A percentile compares a stretch with the other conserved stretches of the same genome.
phyloP scores from a whole-genome alignment of 2,888 invertebrate genomes.

The Schrankia costaestrigalis region DNA sequence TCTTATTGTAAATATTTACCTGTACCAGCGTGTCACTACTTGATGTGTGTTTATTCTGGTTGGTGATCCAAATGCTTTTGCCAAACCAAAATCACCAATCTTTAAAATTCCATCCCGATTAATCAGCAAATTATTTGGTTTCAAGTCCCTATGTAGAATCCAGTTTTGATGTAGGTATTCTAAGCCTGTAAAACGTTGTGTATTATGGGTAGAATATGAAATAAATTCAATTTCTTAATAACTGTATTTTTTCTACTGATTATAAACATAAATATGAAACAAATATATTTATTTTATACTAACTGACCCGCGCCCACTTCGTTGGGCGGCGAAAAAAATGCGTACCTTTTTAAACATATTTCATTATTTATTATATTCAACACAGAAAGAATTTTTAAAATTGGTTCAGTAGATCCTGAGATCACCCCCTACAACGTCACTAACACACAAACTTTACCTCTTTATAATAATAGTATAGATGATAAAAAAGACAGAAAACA shows the following conservation, averaged over 20 bases:
- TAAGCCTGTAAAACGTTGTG: slow-evolving; percentile 77
- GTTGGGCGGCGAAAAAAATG: too few relatives aligned
- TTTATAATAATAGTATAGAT: too few relatives aligned
- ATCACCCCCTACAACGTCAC: too few relatives aligned
- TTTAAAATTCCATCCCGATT: slow-evolving; percentile 95
- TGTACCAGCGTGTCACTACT: slow-evolving; percentile 97
- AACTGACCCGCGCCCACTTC: too few relatives aligned
- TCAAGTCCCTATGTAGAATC: slow-evolving; percentile 98
- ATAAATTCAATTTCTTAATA: too few relatives aligned
- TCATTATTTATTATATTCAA: too few relatives aligned
- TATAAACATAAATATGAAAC: too few relatives aligned
- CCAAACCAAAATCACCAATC: slow-evolving; percentile 99
- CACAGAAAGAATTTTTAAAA: too few relatives aligned
- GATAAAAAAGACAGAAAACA: not conserved
- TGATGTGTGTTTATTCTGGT: slow-evolving; percentile 98
- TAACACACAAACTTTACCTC: too few relatives aligned
- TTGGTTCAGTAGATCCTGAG: too few relatives aligned
- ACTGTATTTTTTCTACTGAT: not conserved
- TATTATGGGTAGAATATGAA: too few relatives aligned
- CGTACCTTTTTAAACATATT: too few relatives aligned
- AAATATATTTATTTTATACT: not conserved
- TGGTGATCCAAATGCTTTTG: slow-evolving; percentile 98
- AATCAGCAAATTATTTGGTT: slow-evolving; percentile 98
- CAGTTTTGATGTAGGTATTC: slow-evolving; percentile 97
- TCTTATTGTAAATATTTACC: slow-evolving; percentile 70